Evolutionary conservation across 1,140 invertebrate species (phyloP), one percentile per base, ranked within the genome.

Genomic region (Propsilocerus akamusi): DNA sequence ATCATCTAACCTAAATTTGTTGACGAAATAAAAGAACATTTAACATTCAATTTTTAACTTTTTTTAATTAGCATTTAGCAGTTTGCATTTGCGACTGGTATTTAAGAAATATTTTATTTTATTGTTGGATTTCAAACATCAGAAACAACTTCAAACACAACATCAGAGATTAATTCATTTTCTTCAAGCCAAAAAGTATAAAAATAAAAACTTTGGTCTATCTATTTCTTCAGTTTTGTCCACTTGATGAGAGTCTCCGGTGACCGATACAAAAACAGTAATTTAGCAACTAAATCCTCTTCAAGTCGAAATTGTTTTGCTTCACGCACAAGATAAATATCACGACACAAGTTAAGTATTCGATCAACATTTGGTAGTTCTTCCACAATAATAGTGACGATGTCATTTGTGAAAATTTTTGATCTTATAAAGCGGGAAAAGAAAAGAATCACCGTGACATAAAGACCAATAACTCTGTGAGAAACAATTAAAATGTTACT

Each of bases 201-300:
- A n/a, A n/a, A n/a, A n/a, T n/a, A n/a, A n/a, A n/a, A n/a, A n/a
- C n/a, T n/a, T n/a, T n/a, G n/a, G n/a, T n/a, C n/a, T n/a, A n/a
- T n/a, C n/a, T n/a, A n/a, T n/a, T n/a, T n/a, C n/a, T n/a, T n/a
- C n/a, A n/a, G 74, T 30, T 80, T 65, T 14, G 87, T 94, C 84
- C 87, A 98, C 70, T 94, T 94, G 56, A 99, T 97, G 58, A 98
- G 75, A 22, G 93, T 98, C 63, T 97, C 93, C 1, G 95, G 92
- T 22, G 94, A 98, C 49, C 96, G 79, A 69, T 97, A 99, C 47
- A 99, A 73, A 83, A 99, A 99, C 55, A 99, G 86, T 41, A 99
- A 70, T 78, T 98, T 98, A 17, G 96, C 93, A 68, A 97, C 98
- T 5, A 99, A 74, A 67, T 99, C 94, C 71, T 99, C 95, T 71